Evolutionary conservation across 2,113 vertebrate genomes (phyloP), one percentile per base, ranked within the genome.

Genomic region (Rousettus leschenaultii): DNA sequence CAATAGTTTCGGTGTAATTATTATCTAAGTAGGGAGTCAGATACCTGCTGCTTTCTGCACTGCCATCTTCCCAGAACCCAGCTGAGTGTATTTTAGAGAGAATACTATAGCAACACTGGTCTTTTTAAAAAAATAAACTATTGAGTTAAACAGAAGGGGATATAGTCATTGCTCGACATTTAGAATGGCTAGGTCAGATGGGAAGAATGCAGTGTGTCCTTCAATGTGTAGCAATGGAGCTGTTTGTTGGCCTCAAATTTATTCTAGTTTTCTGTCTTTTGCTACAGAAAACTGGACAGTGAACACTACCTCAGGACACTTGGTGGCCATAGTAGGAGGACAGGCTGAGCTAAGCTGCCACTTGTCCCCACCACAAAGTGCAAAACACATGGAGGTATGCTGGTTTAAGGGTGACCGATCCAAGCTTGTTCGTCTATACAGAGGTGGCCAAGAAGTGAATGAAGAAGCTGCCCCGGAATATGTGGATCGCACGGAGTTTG

Each of bases 271-370:
- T 91, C 38, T 79, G 2, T 79, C 35, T 91, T 61, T 12, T 19
- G 83, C 38, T 57, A 74, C 55, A 95, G 83, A 73, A 21, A 88
- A 94, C 7, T 15, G 61, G 77, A 38, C 43, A 80, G 87, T 84
- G 10, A 51, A 38, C 22, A 88, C n/a, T 71, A 18, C 61, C 26
- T 16, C 0, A 0, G 11, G 21, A 43, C 70, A 84, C 2, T 14
- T 84, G 19, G 18, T 91, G 51, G 48, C 82, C 59, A 88, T 13
- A 24, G 83, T 73, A 59, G 77, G 65, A 48, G 91, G 33, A 7
- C 74, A 96, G 6, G 33, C 80, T 95, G 91, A 95, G 7, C 61
- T 95, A 40, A 66, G 45, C 61, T 97, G 87, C 61, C 83, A 91
- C 22, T 35, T 89, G 55, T 88, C 30, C 14, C 88, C 88, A 43